These are phyloP conservation scores for Tragelaphus eurycerus DNA, from an alignment of 2,797 vertebrate genomes.

Conservation along the genomic window DNA sequence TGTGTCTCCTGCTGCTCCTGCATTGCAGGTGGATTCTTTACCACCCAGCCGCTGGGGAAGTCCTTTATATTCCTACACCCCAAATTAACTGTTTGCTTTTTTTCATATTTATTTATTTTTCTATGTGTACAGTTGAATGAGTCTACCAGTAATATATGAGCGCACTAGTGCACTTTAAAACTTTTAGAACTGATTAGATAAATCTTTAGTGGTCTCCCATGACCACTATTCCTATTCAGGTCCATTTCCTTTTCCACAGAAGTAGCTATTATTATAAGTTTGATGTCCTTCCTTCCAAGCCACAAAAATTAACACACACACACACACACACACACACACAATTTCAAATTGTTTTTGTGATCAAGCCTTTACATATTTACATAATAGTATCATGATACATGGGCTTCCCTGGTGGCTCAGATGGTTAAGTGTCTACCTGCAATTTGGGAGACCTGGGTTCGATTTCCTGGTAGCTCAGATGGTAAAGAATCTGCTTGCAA, in stretches of 20 bases:
- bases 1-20: neutral
- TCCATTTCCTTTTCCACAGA: neutral
- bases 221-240: accelerated
- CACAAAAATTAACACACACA: too few species aligned
- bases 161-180: neutral
- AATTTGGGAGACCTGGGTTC: too few species aligned
- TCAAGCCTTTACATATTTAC: neutral
- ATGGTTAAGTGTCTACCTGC: neutral
- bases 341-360: neutral
- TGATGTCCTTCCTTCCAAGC: neutral
- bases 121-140: accelerated
- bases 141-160: neutral
- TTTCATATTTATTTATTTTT: neutral
- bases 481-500: neutral
- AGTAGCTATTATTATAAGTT: neutral
- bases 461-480: neutral
- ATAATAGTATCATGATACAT: accelerated
- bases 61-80: neutral
- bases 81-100: neutral
- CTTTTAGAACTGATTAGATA: accelerated
- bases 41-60: neutral
- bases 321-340: neutral
- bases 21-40: neutral
- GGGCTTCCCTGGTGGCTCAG: neutral
- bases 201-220: neutral